Percentiles rank a stretch among this genome's conserved stretches.
phyloP scores from a whole-genome alignment of 2,797 vertebrate genomes.

The Syndactyla subalaris region DNA sequence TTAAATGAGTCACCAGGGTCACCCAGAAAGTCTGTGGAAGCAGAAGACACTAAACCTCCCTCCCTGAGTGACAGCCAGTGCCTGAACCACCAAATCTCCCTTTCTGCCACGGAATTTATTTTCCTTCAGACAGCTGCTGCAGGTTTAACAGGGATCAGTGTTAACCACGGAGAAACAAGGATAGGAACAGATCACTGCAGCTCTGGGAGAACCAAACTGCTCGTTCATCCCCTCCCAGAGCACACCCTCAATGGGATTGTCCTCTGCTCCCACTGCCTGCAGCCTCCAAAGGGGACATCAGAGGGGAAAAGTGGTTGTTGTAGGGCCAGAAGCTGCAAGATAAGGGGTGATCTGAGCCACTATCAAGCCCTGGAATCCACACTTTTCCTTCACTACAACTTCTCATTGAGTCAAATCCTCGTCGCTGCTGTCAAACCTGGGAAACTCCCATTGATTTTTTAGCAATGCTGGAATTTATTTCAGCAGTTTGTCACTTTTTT shows the following conservation, averaged over 20 bases:
- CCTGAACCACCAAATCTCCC: neutral
- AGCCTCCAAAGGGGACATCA: neutral
- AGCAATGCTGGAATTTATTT: neutral
- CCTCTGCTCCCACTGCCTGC: neutral
- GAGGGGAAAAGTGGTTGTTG: neutral
- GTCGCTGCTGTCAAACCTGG: accelerated
- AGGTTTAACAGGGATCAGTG: neutral
- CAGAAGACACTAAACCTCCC: neutral
- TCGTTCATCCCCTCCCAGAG: neutral
- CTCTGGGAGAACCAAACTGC: neutral
- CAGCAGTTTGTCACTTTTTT: neutral
- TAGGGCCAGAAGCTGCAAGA: neutral
- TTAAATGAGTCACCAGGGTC: neutral
- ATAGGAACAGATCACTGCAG: neutral
- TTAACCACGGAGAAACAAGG: neutral
- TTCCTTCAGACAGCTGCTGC: neutral
- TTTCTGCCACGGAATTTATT: neutral
- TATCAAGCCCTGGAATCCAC: neutral
- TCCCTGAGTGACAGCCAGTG: neutral
- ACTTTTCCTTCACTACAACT: neutral
- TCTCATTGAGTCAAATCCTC: neutral
- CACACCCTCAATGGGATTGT: neutral
- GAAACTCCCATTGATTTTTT: neutral
- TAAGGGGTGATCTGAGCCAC: neutral
- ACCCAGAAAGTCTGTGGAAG: neutral